Conservation (phyloP, 1,140 invertebrate species). For the Elysia chlorotica region DNA sequence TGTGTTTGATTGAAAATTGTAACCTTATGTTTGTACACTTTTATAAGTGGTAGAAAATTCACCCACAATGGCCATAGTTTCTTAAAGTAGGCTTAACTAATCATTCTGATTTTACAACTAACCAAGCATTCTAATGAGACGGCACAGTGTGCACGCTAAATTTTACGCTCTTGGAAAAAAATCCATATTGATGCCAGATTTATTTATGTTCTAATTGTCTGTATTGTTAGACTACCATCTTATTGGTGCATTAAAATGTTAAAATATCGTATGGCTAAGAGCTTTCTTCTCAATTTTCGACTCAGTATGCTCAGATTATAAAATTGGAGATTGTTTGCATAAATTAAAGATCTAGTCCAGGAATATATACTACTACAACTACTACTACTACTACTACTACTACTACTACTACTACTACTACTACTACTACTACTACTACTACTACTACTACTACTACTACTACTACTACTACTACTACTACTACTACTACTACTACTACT, state of each 20-base stretch:
- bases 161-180: too few relatives aligned
- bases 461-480: slow-evolving; percentile 10
- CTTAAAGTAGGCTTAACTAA: too few relatives aligned
- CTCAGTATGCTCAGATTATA: background rate
- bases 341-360: background rate
- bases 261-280: background rate
- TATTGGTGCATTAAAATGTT: background rate
- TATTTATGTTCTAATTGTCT: background rate
- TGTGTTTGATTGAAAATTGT: too few relatives aligned
- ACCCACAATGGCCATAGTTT: too few relatives aligned
- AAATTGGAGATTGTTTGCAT: background rate
- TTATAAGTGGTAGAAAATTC: too few relatives aligned
- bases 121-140: too few relatives aligned
- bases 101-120: too few relatives aligned
- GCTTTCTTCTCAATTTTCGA: background rate
- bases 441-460: slow-evolving; percentile 12
- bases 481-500: slow-evolving; percentile 15
- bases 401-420: slow-evolving; percentile 10
- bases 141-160: too few relatives aligned
- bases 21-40: too few relatives aligned
- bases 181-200: too few relatives aligned
- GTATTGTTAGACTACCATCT: background rate
- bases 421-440: slow-evolving; percentile 16
- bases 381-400: slow-evolving; percentile 7
- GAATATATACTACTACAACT: too few relatives aligned